Evolutionary conservation across 2,888 invertebrate genomes (phyloP), one percentile per base, ranked within the genome.

Genomic region (Heliconius hortense): DNA sequence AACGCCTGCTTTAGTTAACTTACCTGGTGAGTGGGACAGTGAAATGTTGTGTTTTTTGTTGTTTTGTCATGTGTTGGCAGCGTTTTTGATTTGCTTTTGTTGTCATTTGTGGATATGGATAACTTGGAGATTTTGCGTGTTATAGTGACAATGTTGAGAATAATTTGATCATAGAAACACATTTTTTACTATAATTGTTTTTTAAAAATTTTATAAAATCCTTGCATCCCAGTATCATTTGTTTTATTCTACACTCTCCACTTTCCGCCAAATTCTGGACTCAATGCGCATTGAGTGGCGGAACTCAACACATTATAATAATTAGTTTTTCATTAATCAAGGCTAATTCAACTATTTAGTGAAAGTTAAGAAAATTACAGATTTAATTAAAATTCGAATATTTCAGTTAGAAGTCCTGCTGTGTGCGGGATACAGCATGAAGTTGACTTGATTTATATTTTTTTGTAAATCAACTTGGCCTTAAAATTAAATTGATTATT

Each of bases 1-100:
- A 26, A 66, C 24, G 60, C 60, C 35, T 71, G 71, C 35, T 63
- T 48, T 53, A 63, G n/a, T 63, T 62, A 48, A 63, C 72, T 64
- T 39, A 62, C 56, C 69, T 31, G 8, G 26, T 67, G 15, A 56
- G 35, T 56, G 15, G 53, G 31, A 56, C 53, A 56, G 28, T 28
- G 31, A 11, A n/a, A 31, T 56, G 53, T 69, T 31, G 31, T n/a
- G 7, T 31, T 13, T 56, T 66, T n/a, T 31, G 56, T 69, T 56
- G 11, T 31, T 31, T 69, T 15, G n/a, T 26, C 11, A 8, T 15
- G n/a, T 24, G 15, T 56, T 56, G 69, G 31, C 13, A 15, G 21
- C 28, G 28, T 28, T 24, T 43, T 18, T 15, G 24, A 24, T 21
- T 48, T 28, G 26, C 11, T 48, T 66, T 39, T 35, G 21, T 64